phyloP scores from a whole-genome alignment of 2,797 vertebrate species.

The Hydrocynus forskahlii region DNA sequence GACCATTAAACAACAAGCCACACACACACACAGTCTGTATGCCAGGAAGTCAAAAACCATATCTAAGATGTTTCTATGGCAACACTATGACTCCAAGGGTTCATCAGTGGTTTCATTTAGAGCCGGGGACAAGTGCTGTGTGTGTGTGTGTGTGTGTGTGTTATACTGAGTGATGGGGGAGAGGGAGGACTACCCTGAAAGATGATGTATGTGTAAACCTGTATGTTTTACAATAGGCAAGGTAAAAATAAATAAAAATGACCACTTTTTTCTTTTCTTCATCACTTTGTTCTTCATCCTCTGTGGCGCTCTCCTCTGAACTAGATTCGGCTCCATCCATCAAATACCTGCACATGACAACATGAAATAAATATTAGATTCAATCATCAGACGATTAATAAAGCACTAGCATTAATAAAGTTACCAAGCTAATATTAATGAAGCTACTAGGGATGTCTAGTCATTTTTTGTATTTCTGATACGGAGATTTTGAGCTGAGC shows the following conservation, averaged over 20 bases:
- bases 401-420: no score
- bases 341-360: conserved; percentile 79
- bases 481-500: no score
- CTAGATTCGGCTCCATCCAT: conserved; percentile 83
- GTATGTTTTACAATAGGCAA: no score
- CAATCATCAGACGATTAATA: no score
- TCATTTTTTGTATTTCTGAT: no score
- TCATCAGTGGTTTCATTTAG: background rate
- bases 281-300: conserved; percentile 74
- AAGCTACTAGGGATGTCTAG: no score
- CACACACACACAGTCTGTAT: conserved; percentile 3
- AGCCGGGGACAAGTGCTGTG: background rate
- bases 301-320: conserved; percentile 80
- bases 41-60: conserved; percentile 11
- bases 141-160: no score
- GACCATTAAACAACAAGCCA: no score
- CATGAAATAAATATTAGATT: background rate
- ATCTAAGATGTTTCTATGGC: conserved; percentile 5
- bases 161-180: no score
- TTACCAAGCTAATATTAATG: no score
- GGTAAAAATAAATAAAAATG: background rate
- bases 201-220: no score
- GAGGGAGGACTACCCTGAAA: no score
- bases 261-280: conserved; percentile 68
- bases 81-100: conserved; percentile 9